Percentiles rank a stretch among this genome's conserved stretches.
Conservation (phyloP, 2,888 invertebrate species). For the Catocala nupta region DNA sequence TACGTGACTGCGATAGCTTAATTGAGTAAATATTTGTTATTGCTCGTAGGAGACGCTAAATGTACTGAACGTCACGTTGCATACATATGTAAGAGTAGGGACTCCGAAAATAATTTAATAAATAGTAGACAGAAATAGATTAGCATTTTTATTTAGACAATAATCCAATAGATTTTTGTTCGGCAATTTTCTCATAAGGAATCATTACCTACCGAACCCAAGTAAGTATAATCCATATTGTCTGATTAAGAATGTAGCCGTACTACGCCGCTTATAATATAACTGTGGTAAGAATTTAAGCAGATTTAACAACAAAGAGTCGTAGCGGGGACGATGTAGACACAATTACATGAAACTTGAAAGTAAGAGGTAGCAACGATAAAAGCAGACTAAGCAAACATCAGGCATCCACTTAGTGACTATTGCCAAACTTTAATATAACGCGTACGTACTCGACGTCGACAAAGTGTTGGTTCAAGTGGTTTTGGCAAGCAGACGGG, state of each 20-base stretch:
- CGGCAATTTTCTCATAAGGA: background rate
- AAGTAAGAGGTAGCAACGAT: slow-evolving; percentile 51
- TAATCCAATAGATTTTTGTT: slow-evolving; percentile 14
- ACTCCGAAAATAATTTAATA: slow-evolving; percentile 46
- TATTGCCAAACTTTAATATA: slow-evolving; percentile 77
- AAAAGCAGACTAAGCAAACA: slow-evolving; percentile 64
- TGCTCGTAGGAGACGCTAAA: slow-evolving; percentile 30
- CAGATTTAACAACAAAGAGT: slow-evolving; percentile 38
- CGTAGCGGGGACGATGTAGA: slow-evolving; percentile 43
- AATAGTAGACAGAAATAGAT: slow-evolving; percentile 48
- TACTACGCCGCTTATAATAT: slow-evolving; percentile 24
- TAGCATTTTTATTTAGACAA: slow-evolving; percentile 60
- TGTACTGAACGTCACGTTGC: slow-evolving; percentile 33
- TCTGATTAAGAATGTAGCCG: slow-evolving; percentile 22
- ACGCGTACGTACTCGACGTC: slow-evolving; percentile 62
- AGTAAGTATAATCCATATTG: slow-evolving; percentile 16
- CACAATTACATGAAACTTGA: slow-evolving; percentile 56
- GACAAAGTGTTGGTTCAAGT: slow-evolving; percentile 69
- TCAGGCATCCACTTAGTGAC: slow-evolving; percentile 63
- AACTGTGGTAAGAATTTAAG: slow-evolving; percentile 30
- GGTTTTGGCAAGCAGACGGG: slow-evolving; percentile 80
- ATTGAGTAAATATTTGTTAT: slow-evolving; percentile 52
- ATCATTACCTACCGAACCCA: slow-evolving; percentile 12
- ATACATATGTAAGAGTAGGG: slow-evolving; percentile 27
- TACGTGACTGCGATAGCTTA: slow-evolving; percentile 48